Conservation (phyloP, 1,140 invertebrate genomes). For the Dufourea novaeangliae region DNA sequence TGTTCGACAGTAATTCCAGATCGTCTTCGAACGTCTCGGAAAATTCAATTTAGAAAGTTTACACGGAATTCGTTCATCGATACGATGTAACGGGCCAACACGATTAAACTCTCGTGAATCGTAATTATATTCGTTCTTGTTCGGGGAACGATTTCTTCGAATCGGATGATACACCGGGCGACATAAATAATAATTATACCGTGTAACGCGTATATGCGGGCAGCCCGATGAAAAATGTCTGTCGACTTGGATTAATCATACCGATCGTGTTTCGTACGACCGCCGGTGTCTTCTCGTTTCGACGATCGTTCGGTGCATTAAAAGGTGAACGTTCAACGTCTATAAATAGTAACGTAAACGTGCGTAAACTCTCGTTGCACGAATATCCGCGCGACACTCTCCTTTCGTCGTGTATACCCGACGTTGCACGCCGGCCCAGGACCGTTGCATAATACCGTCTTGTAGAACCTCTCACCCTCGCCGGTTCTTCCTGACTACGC, state of each 20-base stretch:
- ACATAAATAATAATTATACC: conserved; percentile 43
- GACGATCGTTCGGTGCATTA: background rate
- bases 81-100: too few relatives aligned
- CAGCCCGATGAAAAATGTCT: conserved; percentile 6
- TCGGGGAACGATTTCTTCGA: conserved; percentile 14
- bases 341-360: conserved; percentile 57
- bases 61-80: too few relatives aligned
- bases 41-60: conserved; percentile 5
- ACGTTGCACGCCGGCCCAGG: conserved; percentile 13
- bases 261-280: conserved; percentile 9
- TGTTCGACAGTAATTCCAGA: background rate
- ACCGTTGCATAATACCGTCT: conserved; percentile 56
- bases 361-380: conserved; percentile 40
- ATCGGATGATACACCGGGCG: background rate
- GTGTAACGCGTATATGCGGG: background rate
- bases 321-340: conserved; percentile 42
- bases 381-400: conserved; percentile 48
- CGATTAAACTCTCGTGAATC: too few relatives aligned
- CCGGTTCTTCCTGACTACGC: conserved; percentile 59
- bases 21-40: background rate
- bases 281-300: too few relatives aligned
- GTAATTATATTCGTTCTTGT: conserved; percentile 1
- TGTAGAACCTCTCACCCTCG: conserved; percentile 62
- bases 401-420: conserved; percentile 51
- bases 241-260: background rate